Percentiles rank a stretch among this genome's conserved stretches.
phyloP scores from a whole-genome alignment of 2,797 vertebrate genomes.

The Syncerus caffer region DNA sequence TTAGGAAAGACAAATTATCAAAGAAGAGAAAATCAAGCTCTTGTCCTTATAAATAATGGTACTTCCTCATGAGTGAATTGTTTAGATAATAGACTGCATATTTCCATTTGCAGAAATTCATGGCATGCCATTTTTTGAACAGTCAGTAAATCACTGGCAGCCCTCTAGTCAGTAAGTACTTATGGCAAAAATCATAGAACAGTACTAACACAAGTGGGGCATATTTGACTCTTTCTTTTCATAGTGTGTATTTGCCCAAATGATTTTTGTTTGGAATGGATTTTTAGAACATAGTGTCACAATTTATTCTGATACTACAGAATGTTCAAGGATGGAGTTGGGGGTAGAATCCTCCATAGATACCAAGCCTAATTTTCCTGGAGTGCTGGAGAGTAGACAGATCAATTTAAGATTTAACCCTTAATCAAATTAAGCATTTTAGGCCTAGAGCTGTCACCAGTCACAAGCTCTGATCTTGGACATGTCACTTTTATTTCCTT shows the following conservation, averaged over 20 bases:
- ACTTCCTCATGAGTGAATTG: constrained; percentile 48
- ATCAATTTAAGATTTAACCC: background rate
- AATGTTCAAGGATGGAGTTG: background rate
- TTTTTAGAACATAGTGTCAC: constrained; percentile 1
- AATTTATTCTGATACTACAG: constrained; percentile 5
- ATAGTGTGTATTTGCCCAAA: background rate
- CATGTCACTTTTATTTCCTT: constrained; percentile 2
- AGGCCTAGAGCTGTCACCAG: background rate
- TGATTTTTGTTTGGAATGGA: constrained; percentile 25
- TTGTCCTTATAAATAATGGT: constrained; percentile 48
- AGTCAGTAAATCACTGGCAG: constrained; percentile 24
- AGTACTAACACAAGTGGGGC: constrained; percentile 7
- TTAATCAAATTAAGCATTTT: background rate
- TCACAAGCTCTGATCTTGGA: constrained; percentile 1
- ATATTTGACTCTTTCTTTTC: constrained; percentile 18
- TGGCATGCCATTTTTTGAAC: constrained; percentile 18
- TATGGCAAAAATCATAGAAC: constrained; percentile 22
- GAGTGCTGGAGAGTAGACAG: background rate
- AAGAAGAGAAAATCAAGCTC: constrained; percentile 43
- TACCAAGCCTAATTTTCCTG: background rate
- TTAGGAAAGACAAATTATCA: constrained; percentile 56
- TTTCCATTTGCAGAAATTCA: constrained; percentile 48
- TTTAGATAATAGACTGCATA: constrained; percentile 46
- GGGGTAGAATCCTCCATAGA: background rate
- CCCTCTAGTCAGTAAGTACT: constrained; percentile 33